These are phyloP conservation scores for Tenualosa thibaudeaui DNA, from an alignment of 2,797 vertebrate species.

Conservation along the genomic window DNA sequence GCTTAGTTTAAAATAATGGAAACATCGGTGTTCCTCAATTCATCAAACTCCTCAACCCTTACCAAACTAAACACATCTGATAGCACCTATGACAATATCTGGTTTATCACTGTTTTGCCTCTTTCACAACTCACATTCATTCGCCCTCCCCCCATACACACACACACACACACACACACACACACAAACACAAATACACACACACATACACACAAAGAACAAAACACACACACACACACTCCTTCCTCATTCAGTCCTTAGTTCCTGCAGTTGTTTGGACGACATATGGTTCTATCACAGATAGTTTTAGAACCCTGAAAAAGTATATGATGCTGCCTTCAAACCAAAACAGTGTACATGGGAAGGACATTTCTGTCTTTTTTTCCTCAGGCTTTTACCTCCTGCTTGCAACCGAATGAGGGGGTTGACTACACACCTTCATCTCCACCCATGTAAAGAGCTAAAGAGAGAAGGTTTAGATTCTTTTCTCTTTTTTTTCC, in stretches of 20 bases:
- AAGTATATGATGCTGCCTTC: neutral
- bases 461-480: constrained; percentile 23
- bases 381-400: neutral
- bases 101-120: neutral
- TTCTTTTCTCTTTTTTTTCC: neutral
- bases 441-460: constrained; percentile 15
- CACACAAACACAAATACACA: too few species aligned
- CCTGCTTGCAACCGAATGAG: neutral
- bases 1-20: neutral
- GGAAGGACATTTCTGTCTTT: neutral
- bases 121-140: too few species aligned
- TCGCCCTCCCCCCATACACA: too few species aligned
- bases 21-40: neutral
- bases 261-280: neutral
- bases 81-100: neutral
- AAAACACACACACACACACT: too few species aligned
- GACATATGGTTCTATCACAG: too few species aligned
- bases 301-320: neutral
- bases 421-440: neutral
- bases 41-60: neutral
- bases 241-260: neutral
- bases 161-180: too few species aligned
- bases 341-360: neutral
- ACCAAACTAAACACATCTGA: neutral
- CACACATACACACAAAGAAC: too few species aligned